Evolutionary conservation across 2,797 vertebrate species (phyloP), one percentile per base, ranked within the genome.

Genomic region (Denticeps clupeoides): DNA sequence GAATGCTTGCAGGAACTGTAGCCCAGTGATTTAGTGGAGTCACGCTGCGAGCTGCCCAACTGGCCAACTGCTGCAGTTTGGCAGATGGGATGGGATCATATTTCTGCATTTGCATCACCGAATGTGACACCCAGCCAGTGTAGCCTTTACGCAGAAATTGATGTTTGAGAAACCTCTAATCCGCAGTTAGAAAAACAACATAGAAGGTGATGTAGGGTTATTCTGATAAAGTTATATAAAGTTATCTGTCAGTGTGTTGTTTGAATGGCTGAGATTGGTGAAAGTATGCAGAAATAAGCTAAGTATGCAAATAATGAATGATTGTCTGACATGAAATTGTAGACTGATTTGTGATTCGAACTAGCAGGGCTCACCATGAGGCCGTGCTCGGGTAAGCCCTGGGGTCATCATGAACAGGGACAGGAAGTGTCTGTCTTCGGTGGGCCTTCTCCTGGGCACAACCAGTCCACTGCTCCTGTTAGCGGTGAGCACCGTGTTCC

Each of bases 341-440:
- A n/a, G n/a, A 25, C n/a, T n/a, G n/a, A n/a, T n/a, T n/a, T n/a
- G n/a, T n/a, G n/a, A n/a, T n/a, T n/a, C n/a, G n/a, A n/a, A n/a
- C n/a, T n/a, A 35, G 25, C 4, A 23, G 19, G 32, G 16, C 82
- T 83, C 74, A 97, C 94, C 94, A 0, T 97, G 88, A 16, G 89
- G 84, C 60, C 83, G 84, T 26, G 78, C 70, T 67, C 81, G 85
- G 71, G 87, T 88, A 52, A 94, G 83, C 9, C 89, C 90, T 9
- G 91, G 87, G 4, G 91, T 93, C 80, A 99, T 68, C 90, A 97
- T 90, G 73, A 96, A 99, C 66, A 70, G 78, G 3, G 74, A 68
- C 5, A 78, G 15, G 46, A 85, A 46, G 44, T 65, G 80, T 6
- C 68, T 59, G 8, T 28, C 21, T 48, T 46, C 43, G 3, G 64